These are phyloP conservation scores for Aelia acuminata DNA, from an alignment of 2,888 invertebrate species.

Conservation along the genomic window DNA sequence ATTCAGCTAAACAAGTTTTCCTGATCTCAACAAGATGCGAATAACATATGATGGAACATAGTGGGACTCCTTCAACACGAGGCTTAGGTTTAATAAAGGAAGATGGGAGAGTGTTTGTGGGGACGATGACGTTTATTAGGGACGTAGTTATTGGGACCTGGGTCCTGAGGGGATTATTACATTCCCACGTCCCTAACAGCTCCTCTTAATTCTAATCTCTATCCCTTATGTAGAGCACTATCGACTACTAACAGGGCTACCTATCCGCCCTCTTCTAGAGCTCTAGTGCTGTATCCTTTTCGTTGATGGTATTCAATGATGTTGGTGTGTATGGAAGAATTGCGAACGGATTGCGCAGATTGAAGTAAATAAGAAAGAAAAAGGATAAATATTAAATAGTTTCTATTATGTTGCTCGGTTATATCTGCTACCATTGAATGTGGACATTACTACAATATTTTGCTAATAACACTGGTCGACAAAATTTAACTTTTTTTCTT, in stretches of 20 bases:
- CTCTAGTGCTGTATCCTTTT: neutral
- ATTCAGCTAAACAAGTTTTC: too few species aligned
- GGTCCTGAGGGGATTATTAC: neutral
- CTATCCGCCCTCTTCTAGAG: neutral
- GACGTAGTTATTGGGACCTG: constrained; percentile 4
- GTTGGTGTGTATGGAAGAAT: neutral
- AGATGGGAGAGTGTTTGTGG: neutral
- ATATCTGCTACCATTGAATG: too few species aligned
- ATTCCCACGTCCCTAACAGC: constrained; percentile 14
- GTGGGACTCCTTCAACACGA: neutral
- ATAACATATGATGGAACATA: neutral
- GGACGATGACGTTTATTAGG: constrained; percentile 18
- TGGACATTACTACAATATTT: too few species aligned
- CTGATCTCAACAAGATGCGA: neutral
- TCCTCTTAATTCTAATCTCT: constrained; percentile 34
- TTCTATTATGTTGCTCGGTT: too few species aligned
- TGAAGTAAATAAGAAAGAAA: too few species aligned
- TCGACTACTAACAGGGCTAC: neutral
- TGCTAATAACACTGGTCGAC: too few species aligned
- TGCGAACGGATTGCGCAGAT: too few species aligned
- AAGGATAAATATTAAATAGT: too few species aligned
- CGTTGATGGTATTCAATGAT: neutral
- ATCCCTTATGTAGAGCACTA: constrained; percentile 9
- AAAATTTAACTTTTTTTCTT: too few species aligned
- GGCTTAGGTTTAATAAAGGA: neutral